Conservation (phyloP, 2,113 vertebrate species). For the Agelaius phoeniceus region DNA sequence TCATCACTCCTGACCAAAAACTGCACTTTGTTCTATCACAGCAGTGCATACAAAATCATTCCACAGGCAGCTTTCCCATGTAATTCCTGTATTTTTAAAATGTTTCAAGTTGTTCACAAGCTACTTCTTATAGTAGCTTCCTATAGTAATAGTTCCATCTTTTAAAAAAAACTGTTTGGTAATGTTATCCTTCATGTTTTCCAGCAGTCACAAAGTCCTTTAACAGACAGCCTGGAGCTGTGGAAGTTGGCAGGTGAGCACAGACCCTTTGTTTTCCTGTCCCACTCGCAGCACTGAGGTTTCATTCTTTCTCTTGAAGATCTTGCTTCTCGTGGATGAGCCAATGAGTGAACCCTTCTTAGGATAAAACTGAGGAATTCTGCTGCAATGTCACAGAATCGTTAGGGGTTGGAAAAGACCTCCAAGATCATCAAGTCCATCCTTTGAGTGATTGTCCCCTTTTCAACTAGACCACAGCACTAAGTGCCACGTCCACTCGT, state of each 20-base stretch:
- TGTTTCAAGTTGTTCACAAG: not conserved
- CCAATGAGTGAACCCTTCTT: accelerated
- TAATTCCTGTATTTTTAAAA: not conserved
- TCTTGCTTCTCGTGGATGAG: not conserved
- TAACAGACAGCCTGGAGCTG: not conserved
- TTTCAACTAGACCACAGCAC: not conserved
- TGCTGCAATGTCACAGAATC: not conserved
- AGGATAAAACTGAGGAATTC: not conserved
- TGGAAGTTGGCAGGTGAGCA: not conserved
- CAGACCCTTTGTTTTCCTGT: accelerated
- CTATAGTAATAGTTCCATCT: not conserved
- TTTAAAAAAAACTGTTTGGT: accelerated
- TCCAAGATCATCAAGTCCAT: not conserved
- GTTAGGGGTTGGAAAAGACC: not conserved
- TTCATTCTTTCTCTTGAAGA: not conserved
- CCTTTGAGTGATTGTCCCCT: not conserved
- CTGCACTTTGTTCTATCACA: not conserved
- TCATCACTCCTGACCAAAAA: not conserved
- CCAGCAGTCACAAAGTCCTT: not conserved
- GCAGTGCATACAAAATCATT: not conserved
- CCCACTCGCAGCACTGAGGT: not conserved
- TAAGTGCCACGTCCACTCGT: accelerated
- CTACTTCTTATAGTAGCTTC: not conserved
- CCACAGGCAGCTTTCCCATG: not conserved
- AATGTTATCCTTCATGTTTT: not conserved